Evolutionary conservation across 2,888 invertebrate species (phyloP).

Genomic region (Endomychus coccineus): DNA sequence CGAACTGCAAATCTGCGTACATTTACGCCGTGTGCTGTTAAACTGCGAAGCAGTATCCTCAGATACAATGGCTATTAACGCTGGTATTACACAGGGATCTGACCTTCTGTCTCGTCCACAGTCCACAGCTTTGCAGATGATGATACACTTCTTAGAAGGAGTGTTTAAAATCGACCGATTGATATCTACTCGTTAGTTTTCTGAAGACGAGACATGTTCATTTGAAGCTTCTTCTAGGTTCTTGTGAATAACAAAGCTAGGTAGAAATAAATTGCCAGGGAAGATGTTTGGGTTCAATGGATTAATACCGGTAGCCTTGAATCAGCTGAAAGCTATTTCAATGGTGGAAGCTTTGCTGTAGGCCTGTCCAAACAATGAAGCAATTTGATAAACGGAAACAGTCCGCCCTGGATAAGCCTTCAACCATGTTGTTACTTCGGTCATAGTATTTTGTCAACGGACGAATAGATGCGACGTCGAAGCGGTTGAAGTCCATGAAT

Average conservation of each 20-base stretch:
- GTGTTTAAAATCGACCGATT: no score
- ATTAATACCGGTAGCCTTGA: slow-evolving; percentile 14
- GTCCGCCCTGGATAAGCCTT: slow-evolving; percentile 10
- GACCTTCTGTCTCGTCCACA: no score
- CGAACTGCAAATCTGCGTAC: no score
- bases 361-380: slow-evolving; percentile 14
- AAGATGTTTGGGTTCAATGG: slow-evolving; percentile 15
- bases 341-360: slow-evolving; percentile 16
- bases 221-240: no score
- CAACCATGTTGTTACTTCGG: slow-evolving; percentile 13
- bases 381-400: slow-evolving; percentile 13
- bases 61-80: no score
- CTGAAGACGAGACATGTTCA: no score
- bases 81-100: no score
- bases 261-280: slow-evolving; percentile 15
- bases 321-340: slow-evolving; percentile 15
- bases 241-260: slow-evolving; percentile 7
- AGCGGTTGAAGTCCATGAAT: slow-evolving; percentile 14
- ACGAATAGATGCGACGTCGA: slow-evolving; percentile 13
- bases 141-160: no score
- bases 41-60: no score
- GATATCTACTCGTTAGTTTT: no score
- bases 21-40: no score
- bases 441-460: slow-evolving; percentile 11
- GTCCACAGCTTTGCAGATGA: no score